Evolutionary conservation across 1,140 invertebrate genomes (phyloP).

Genomic region (Macrostomum lignano): DNA sequence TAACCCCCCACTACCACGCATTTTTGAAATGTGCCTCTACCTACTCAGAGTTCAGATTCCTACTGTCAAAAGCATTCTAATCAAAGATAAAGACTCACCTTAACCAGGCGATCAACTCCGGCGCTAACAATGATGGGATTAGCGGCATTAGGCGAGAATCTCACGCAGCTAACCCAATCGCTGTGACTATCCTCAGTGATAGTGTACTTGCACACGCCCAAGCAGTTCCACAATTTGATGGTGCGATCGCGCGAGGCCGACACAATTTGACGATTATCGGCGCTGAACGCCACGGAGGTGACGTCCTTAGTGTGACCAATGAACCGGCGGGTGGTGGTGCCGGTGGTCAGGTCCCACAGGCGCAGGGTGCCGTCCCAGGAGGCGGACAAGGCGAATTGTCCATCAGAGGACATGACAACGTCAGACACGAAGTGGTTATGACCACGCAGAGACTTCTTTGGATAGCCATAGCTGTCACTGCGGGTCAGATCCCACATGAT

Average conservation of each 20-base stretch:
- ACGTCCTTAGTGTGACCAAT: slow-evolving; percentile 99
- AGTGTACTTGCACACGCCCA: slow-evolving; percentile 97
- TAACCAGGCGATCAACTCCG: slow-evolving; percentile 91
- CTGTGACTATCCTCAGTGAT: slow-evolving; percentile 73
- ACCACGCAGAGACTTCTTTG: slow-evolving; percentile 72
- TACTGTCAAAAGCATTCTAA: no score
- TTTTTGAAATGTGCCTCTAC: no score
- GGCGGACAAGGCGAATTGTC: slow-evolving; percentile 89
- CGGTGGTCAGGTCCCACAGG: slow-evolving; percentile 77
- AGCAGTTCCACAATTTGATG: slow-evolving; percentile 96
- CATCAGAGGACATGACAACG: slow-evolving; percentile 89
- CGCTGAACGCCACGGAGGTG: slow-evolving; percentile 87
- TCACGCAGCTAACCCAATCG: slow-evolving; percentile 94
- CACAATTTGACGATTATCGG: slow-evolving; percentile 96
- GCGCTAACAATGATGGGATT: slow-evolving; percentile 96
- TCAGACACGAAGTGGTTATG: slow-evolving; percentile 97
- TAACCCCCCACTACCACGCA: no score
- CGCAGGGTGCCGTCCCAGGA: slow-evolving; percentile 97
- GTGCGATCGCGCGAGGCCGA: slow-evolving; percentile 93
- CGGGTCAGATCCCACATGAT: slow-evolving; percentile 4
- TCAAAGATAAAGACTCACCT: no score
- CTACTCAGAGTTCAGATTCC: no score
- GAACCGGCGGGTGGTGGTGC: slow-evolving; percentile 42
- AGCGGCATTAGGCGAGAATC: slow-evolving; percentile 84
- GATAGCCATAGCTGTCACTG: not conserved